Evolutionary conservation across 2,797 vertebrate species (phyloP), one percentile per base, ranked within the genome.

Genomic region (Decapterus maruadsi): DNA sequence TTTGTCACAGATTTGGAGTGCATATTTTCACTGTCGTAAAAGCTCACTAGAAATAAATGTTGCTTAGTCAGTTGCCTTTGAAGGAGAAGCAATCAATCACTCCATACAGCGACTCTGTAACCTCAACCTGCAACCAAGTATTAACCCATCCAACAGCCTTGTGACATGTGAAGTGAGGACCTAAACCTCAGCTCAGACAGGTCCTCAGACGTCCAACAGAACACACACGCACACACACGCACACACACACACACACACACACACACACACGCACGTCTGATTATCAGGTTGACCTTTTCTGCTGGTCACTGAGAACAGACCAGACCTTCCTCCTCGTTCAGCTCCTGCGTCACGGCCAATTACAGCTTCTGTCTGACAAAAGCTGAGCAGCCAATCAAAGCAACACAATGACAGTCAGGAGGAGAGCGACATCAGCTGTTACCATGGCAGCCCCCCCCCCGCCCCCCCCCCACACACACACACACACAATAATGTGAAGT

Each of bases 361-460:
- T 80, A 84, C 57, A 64, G 58, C 55, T 20, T 65, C 71, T 78
- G 26, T 26, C 26, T 26, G 26, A 26, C 26, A 26, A 26, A 26
- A 26, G 26, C 31, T 34, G 31, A 34, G 31, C 31, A 34, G 31
- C 31, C 31, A 34, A 34, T 40, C 38, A 40, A 2, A 40, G 58
- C 57, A 60, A 74, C 63, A 83, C 66, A 79, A 19, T 80, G 54
- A 79, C 85, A 84, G 60, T 69, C 78, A 68, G 51, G 53, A 70
- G 68, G 13, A 16, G 57, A 7, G 51, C 5, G 61, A 67, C 64
- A 56, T 55, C 58, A 36, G 51, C 68, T 60, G 85, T 86, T 78
- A 22, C 77, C 77, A 81, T 77, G 69, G 83, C 55, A 84, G 40
- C 31, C 31, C n/a, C n/a, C n/a, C n/a, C n/a, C n/a, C n/a, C n/a